These are phyloP conservation scores for Caranx ignobilis DNA, from an alignment of 2,113 vertebrate species.

Conservation along the genomic window DNA sequence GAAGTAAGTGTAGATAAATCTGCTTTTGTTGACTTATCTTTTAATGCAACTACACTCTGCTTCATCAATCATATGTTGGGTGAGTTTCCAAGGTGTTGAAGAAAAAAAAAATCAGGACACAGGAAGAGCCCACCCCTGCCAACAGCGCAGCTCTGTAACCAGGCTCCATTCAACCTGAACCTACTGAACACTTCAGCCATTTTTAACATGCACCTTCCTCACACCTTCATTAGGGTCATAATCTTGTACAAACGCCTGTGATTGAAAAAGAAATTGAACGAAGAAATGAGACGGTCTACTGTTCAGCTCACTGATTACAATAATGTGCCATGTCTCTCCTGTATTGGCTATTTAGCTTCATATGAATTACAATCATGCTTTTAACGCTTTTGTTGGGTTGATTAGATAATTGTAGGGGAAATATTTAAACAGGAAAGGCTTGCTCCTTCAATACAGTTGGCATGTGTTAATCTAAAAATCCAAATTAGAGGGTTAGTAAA, in stretches of 20 bases:
- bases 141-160: too few species aligned
- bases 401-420: slow-evolving; percentile 3
- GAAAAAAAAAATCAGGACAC: background rate
- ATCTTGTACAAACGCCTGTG: too few species aligned
- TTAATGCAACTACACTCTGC: background rate
- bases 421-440: background rate
- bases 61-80: background rate
- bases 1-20: background rate
- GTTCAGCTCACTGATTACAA: background rate
- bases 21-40: background rate
- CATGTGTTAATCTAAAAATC: background rate
- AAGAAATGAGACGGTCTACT: background rate
- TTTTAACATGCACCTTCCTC: background rate
- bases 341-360: background rate
- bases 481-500: slow-evolving; percentile 5
- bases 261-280: background rate
- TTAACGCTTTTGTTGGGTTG: slow-evolving; percentile 11
- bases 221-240: too few species aligned
- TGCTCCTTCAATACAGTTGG: background rate
- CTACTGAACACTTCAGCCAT: background rate
- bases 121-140: background rate
- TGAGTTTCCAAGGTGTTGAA: background rate
- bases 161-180: too few species aligned
- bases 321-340: background rate
- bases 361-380: slow-evolving; percentile 7